Percentiles rank a stretch among this genome's conserved stretches.
phyloP scores from a whole-genome alignment of 1,140 invertebrate species.

The Patella vulgata region DNA sequence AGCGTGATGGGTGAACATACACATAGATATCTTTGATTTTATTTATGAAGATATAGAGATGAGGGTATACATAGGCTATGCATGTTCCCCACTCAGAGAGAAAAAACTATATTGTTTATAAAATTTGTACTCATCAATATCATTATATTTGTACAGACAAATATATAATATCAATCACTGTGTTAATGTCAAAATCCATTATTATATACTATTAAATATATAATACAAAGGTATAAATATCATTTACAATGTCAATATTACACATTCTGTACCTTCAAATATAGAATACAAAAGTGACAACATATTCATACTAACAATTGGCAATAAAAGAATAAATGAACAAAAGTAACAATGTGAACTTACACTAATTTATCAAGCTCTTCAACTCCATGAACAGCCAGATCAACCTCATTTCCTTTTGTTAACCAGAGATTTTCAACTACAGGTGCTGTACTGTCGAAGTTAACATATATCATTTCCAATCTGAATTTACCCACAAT shows the following conservation, averaged over 20 bases:
- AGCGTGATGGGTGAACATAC: no score
- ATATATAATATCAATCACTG: not conserved
- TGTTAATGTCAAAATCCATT: not conserved
- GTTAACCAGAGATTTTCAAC: slow-evolving; percentile 41
- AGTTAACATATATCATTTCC: slow-evolving; percentile 24
- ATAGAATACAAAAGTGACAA: not conserved
- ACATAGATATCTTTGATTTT: no score
- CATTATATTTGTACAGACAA: no score
- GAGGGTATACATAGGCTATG: no score
- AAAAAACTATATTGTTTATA: not conserved
- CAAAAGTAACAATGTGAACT: not conserved
- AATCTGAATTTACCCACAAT: slow-evolving; percentile 15
- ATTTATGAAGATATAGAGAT: no score
- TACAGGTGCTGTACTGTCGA: slow-evolving; percentile 35
- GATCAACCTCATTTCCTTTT: slow-evolving; percentile 21
- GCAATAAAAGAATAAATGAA: no score
- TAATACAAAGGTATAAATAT: not conserved
- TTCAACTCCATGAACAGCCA: slow-evolving; percentile 25
- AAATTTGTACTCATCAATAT: not conserved
- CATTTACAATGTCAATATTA: not conserved
- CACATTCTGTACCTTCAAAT: not conserved
- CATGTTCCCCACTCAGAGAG: no score
- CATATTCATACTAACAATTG: not conserved
- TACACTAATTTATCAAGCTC: slow-evolving; percentile 40
- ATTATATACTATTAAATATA: not conserved